Base-by-base conservation (phyloP, 2,797 vertebrate genomes). In the Arnoldichthys spilopterus region DNA sequence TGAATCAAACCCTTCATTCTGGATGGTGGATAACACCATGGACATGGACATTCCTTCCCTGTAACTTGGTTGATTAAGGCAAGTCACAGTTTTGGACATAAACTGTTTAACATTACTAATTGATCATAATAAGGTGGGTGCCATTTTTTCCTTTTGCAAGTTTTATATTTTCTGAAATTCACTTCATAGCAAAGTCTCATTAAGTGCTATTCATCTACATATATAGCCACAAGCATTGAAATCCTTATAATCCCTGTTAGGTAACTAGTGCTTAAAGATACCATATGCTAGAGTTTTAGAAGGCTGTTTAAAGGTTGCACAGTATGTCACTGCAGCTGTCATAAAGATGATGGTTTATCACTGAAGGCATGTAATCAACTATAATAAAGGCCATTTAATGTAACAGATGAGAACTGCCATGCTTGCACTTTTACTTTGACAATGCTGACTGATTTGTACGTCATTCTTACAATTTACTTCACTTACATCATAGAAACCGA, bases 161-260 rank as follows among this genome's bases (percentile, higher is more conserved):
- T 56, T 13, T 56, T 3, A 26, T 3, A 49, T 32, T 12, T 32
- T 34, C 11, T 70, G 9, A n/a, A 20, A 32, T 56, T 11, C 37
- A 22, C 34, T 71, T 6, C 45, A 51, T 32, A 34, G 4, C 43
- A 26, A 68, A 49, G 43, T 7, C 37, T n/a, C 4, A 26, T 45
- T 61, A 69, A 34, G 54, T 62, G 16, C 20, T 9, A 70, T 30
- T 34, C n/a, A 47, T 68, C 20, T 62, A 54, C 45, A 78, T 13
- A 34, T 45, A 34, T 12, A 43, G 24, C 51, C 53, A 30, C n/a
- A 45, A 28, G 43, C 34, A 2, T 1, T 28, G n/a, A 51, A 74
- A 51, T 49, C 49, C 75, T 26, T 37, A 11, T 64, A 64, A 71
- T 53, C 67, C 59, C 4, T 34, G 59, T 43, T 61, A 79, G 54